Base-by-base conservation (phyloP, 2,113 vertebrate species). In the Alouatta palliata region DNA sequence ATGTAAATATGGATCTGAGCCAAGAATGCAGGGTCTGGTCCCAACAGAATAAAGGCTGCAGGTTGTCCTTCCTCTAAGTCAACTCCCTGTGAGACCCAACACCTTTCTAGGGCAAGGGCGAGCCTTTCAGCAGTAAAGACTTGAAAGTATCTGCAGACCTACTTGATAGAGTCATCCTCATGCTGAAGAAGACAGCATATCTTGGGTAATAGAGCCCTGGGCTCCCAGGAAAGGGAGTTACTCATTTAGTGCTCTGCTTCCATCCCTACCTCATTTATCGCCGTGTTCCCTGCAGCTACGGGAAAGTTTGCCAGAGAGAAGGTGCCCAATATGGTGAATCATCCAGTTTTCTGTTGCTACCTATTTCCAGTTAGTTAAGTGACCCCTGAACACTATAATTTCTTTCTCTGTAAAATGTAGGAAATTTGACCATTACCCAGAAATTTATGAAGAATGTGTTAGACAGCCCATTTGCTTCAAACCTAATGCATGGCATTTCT, bases 361-460 rank as follows among this genome's bases (percentile, higher is more conserved):
- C 83, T 75, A 70, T 87, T 43, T 75, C 40, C 40, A 70, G n/a
- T 30, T 68, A 5, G 56, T 49, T 30, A 82, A 89, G 82, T 45
- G 47, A 94, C 30, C 81, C 19, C 40, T 68, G n/a, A 76, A 61
- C 49, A 80, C 86, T 93, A 27, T 6, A 32, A 70, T 54, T 79
- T 97, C 66, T 86, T 91, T 68, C 37, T 85, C 66, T 88, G 83
- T 54, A 90, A 95, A 96, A 40, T 27, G 27, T 61, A 56, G 21
- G 3, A 45, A 90, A 95, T 88, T 87, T 90, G 75, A 91, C 45
- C 49, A 52, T 77, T 71, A 96, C 56, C 85, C 64, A 84, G 54
- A 56, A 43, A 92, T 45, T 20, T 77, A 54, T 85, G 58, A 93
- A 92, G 64, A 94, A 75, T 52, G 86, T 70, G 1, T 84, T 89